Percentiles rank a stretch among this genome's conserved stretches.
These are phyloP conservation scores for Lumbricus terrestris DNA, from an alignment of 2,888 invertebrate species.

Conservation along the genomic window DNA sequence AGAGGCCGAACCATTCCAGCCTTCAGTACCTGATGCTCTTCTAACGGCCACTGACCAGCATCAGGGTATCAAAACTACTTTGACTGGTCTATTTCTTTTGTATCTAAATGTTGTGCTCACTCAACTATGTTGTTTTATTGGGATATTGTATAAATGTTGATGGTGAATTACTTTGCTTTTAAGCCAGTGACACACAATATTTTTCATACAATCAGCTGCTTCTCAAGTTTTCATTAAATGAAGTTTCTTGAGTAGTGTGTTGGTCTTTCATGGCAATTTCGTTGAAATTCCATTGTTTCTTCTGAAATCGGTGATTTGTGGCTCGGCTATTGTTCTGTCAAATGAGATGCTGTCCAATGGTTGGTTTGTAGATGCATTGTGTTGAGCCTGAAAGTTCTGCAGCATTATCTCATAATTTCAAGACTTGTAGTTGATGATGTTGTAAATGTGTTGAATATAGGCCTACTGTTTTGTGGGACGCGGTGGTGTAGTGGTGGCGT, in stretches of 20 bases:
- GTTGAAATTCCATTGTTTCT: no score
- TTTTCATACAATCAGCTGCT: no score
- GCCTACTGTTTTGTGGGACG: no score
- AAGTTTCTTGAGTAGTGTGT: background rate
- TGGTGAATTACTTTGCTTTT: background rate
- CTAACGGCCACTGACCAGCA: background rate
- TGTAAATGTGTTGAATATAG: background rate
- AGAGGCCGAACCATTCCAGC: background rate
- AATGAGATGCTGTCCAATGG: background rate
- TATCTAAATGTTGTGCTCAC: background rate
- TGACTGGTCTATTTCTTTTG: no score
- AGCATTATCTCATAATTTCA: background rate
- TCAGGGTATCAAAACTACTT: background rate
- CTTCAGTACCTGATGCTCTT: background rate
- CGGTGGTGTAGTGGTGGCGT: no score
- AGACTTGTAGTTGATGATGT: background rate
- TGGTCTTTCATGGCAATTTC: no score
- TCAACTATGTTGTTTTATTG: background rate
- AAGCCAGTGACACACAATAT: background rate
- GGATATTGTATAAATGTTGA: background rate
- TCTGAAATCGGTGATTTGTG: no score
- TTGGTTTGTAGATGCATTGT: background rate
- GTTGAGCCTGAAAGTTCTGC: background rate
- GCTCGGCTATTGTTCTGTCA: no score
- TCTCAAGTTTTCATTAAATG: no score